Percentiles rank a stretch among this genome's conserved stretches.
Evolutionary conservation across 1,140 invertebrate genomes (phyloP).

Genomic region (Scaptomyza graminum): DNA sequence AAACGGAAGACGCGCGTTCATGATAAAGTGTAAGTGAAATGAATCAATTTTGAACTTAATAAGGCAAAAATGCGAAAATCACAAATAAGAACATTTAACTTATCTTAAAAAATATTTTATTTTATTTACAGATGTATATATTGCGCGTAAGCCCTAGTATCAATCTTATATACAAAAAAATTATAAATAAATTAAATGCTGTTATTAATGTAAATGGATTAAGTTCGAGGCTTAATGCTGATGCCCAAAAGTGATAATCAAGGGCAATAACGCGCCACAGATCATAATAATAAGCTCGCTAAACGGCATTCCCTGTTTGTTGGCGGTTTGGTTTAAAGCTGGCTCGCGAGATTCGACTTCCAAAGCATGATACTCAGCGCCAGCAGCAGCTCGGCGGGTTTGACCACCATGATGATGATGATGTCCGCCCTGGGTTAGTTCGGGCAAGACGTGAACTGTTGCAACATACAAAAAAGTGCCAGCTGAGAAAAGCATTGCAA

Average conservation of each 20-base stretch:
- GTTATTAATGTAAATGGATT: background rate
- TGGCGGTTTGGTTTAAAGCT: conserved; percentile 9
- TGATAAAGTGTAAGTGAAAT: no score
- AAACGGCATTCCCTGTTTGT: conserved; percentile 86
- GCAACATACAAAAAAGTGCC: conserved; percentile 99
- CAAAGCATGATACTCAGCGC: conserved; percentile 61
- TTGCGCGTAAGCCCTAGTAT: conserved; percentile 6
- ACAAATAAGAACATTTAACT: no score
- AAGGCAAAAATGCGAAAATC: no score
- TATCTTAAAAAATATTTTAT: no score
- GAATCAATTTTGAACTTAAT: no score
- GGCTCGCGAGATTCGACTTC: conserved; percentile 55
- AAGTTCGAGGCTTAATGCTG: conserved; percentile 88
- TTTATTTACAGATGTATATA: background rate
- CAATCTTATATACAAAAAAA: conserved; percentile 2
- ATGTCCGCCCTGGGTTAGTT: conserved; percentile 88
- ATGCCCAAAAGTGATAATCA: conserved; percentile 95
- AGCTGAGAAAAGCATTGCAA: conserved; percentile 99
- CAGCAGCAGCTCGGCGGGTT: background rate
- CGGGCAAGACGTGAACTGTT: conserved; percentile 98
- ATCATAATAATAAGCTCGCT: conserved; percentile 93
- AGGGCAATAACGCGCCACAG: conserved; percentile 85
- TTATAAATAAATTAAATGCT: background rate
- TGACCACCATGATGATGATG: conserved; percentile 58
- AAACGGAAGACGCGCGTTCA: no score